A percentile compares a stretch with the other conserved stretches of the same genome.
Evolutionary conservation across 35 echinoderm and acorn worm genomes (phyloP).

Genomic region (Heliocidaris tuberculata): DNA sequence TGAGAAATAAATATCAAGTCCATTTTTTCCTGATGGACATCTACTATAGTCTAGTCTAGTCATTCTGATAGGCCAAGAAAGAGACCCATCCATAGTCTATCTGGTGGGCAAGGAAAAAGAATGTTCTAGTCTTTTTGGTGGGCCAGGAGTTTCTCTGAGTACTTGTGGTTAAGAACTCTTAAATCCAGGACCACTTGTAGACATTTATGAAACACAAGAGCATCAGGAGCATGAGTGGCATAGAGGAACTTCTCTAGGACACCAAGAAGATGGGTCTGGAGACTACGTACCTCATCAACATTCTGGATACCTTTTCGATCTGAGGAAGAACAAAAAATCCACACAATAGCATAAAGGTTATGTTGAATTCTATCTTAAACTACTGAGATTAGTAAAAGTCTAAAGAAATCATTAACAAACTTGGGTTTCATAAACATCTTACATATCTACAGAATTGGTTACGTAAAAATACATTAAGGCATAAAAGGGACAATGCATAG

Average conservation of each 20-base stretch:
- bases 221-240: conserved; percentile 72
- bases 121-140: conserved; percentile 30
- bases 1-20: not conserved
- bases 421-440: too few relatives aligned
- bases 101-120: not conserved
- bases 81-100: not conserved
- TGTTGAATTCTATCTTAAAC: not conserved
- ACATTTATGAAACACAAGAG: conserved; percentile 73
- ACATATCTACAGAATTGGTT: too few relatives aligned
- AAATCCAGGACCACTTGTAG: conserved; percentile 82
- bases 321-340: not conserved
- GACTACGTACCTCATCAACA: conserved; percentile 52
- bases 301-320: conserved; percentile 76
- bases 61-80: not conserved
- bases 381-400: too few relatives aligned
- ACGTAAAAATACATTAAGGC: too few relatives aligned
- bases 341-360: not conserved
- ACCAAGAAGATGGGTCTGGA: conserved; percentile 63
- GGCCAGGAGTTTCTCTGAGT: conserved; percentile 73
- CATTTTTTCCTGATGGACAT: not conserved
- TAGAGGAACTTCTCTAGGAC: conserved; percentile 80
- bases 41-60: not conserved
- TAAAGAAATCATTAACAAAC: too few relatives aligned
- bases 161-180: conserved; percentile 69
- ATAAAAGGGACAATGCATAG: too few relatives aligned